phyloP scores from a whole-genome alignment of 1,140 invertebrate genomes.

The Lepidurus apus region DNA sequence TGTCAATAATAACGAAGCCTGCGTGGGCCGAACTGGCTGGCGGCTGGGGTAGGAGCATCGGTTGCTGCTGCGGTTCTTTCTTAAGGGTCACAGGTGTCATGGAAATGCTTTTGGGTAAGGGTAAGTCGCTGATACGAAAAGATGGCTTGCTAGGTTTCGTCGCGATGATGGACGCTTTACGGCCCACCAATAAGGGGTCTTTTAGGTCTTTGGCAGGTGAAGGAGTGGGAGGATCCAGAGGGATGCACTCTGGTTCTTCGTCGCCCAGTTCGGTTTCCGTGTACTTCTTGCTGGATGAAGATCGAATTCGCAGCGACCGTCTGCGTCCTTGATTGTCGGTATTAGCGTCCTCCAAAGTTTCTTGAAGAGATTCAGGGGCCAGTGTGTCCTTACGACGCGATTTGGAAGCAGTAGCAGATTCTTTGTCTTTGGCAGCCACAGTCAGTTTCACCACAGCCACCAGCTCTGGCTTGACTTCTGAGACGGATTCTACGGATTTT shows the following conservation, averaged over 20 bases:
- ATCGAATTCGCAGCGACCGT: background rate
- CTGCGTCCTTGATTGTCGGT: background rate
- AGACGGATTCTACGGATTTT: background rate
- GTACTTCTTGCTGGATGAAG: background rate
- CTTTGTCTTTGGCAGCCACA: background rate
- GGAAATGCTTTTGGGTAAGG: background rate
- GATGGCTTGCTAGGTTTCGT: background rate
- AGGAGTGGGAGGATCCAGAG: background rate
- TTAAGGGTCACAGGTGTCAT: background rate
- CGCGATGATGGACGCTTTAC: background rate
- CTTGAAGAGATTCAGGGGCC: background rate
- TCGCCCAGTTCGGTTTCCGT: background rate
- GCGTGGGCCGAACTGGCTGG: conserved; percentile 9
- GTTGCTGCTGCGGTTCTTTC: background rate
- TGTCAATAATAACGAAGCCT: conserved; percentile 67
- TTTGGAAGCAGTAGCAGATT: background rate
- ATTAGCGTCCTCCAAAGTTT: background rate
- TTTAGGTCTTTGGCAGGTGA: conserved; percentile 8
- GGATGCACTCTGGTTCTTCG: background rate
- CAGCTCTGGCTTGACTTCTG: background rate
- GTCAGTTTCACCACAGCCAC: no score
- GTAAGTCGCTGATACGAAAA: background rate
- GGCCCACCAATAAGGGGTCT: background rate
- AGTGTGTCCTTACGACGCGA: background rate
- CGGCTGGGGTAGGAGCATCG: background rate